phyloP scores from a whole-genome alignment of 1,140 invertebrate species.

The Thrips palmi region DNA sequence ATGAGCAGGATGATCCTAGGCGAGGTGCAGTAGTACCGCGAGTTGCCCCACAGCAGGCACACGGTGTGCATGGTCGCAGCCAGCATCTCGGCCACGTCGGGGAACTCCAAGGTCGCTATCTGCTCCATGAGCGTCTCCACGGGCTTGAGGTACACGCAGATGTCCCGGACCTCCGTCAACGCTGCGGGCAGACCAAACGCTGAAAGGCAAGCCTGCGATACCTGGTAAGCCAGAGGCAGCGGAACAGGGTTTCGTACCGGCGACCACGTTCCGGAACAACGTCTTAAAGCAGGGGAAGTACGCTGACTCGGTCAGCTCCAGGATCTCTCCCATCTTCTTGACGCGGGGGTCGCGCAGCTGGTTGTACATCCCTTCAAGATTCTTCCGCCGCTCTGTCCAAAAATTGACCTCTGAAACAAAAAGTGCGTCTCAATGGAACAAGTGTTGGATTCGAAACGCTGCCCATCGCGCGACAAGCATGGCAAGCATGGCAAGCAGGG shows the following conservation, averaged over 20 bases:
- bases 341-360: slow-evolving; percentile 60
- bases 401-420: slow-evolving; percentile 41
- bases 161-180: slow-evolving; percentile 39
- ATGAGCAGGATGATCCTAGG: slow-evolving; percentile 51
- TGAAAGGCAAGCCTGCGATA: slow-evolving; percentile 6
- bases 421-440: background rate
- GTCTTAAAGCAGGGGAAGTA: slow-evolving; percentile 51
- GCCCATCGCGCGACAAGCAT: too few species aligned
- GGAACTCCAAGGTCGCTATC: slow-evolving; percentile 49
- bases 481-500: too few species aligned
- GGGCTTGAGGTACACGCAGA: slow-evolving; percentile 41
- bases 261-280: slow-evolving; percentile 41
- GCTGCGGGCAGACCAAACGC: slow-evolving; percentile 22
- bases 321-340: slow-evolving; percentile 55
- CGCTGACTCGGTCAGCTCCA: slow-evolving; percentile 52
- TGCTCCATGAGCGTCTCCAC: slow-evolving; percentile 40
- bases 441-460: slow-evolving; percentile 2
- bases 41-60: slow-evolving; percentile 67
- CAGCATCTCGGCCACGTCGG: slow-evolving; percentile 36
- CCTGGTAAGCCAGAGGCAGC: slow-evolving; percentile 13
- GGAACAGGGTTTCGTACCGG: slow-evolving; percentile 24
- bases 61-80: slow-evolving; percentile 52
- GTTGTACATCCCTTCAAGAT: slow-evolving; percentile 60
- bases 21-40: slow-evolving; percentile 59
- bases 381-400: slow-evolving; percentile 33